These are phyloP conservation scores for Himalopsyche phryganea DNA, from an alignment of 1,140 invertebrate genomes.

Conservation along the genomic window DNA sequence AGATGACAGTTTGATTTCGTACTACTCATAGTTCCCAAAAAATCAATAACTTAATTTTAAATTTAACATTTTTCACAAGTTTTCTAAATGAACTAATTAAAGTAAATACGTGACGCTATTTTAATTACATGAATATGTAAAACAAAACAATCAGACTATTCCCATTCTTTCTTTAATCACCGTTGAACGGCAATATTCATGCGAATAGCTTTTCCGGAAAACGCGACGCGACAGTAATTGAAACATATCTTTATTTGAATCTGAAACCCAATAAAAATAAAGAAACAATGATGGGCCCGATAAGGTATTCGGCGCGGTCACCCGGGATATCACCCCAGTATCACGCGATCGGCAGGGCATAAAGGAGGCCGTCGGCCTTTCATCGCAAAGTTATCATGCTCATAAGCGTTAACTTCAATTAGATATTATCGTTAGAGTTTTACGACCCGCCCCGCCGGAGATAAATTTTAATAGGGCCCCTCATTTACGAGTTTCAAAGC, in stretches of 20 bases:
- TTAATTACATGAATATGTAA: too few relatives aligned
- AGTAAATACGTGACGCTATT: too few relatives aligned
- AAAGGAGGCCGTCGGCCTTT: conserved; percentile 29
- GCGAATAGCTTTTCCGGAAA: not conserved
- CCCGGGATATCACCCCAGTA: not conserved
- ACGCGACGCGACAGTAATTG: not conserved
- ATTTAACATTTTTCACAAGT: too few relatives aligned
- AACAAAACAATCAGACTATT: too few relatives aligned
- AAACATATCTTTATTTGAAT: not conserved
- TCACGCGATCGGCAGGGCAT: too few relatives aligned
- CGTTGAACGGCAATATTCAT: too few relatives aligned
- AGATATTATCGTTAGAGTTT: conserved; percentile 33
- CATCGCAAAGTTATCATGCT: conserved; percentile 34
- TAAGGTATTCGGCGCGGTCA: not conserved
- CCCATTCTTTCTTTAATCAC: too few relatives aligned
- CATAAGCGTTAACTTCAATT: conserved; percentile 35
- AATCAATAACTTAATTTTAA: too few relatives aligned
- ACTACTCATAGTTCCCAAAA: too few relatives aligned
- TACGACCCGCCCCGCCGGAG: conserved; percentile 22
- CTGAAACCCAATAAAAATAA: not conserved
- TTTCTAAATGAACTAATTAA: too few relatives aligned
- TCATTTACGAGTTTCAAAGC: conserved; percentile 34
- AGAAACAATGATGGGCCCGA: not conserved
- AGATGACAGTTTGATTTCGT: too few relatives aligned
- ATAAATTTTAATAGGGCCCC: conserved; percentile 34